Evolutionary conservation across 2,113 vertebrate species (phyloP), one percentile per base, ranked within the genome.

Genomic region (Synchiropus splendidus): DNA sequence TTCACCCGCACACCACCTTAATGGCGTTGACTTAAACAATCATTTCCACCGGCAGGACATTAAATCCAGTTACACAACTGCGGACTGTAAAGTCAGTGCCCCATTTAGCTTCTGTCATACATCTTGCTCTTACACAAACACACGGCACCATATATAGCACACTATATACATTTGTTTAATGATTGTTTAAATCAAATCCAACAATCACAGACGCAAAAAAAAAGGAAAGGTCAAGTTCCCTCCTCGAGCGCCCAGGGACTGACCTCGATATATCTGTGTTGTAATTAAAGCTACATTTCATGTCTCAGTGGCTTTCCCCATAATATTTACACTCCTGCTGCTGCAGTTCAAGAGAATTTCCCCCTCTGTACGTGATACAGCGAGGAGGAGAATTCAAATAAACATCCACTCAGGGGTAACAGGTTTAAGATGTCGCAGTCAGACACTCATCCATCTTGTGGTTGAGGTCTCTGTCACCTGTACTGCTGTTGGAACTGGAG

Each of bases 221-320:
- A 70, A 65, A 63, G 54, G 55, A 71, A 74, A 48, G 71, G 63
- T 78, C 68, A 66, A 48, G 54, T 72, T 73, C 53, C 38, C 17
- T 56, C 54, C 73, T 70, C 57, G 68, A 65, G 54, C 51, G 6
- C 48, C 30, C 42, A 49, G 42, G 42, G 52, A 51, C 56, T 69
- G 70, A 82, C 74, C 67, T 56, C 68, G 41, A 74, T 75, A 69
- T 77, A 75, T 72, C 81, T 78, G 33, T 69, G 66, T 72, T 79
- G 64, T 78, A 78, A 81, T 79, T 79, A 82, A 83, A 83, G 77
- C 64, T 81, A 70, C 74, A 83, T 81, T 80, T 83, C 61, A 82
- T 79, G 76, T 82, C 70, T 75, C 79, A 54, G 63, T 77, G 76
- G 74, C 61, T 70, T 69, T 81, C 66, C 67, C 45, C 55, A 74